These are phyloP conservation scores for Isichthys henryi DNA, from an alignment of 2,113 vertebrate species.

Conservation along the genomic window DNA sequence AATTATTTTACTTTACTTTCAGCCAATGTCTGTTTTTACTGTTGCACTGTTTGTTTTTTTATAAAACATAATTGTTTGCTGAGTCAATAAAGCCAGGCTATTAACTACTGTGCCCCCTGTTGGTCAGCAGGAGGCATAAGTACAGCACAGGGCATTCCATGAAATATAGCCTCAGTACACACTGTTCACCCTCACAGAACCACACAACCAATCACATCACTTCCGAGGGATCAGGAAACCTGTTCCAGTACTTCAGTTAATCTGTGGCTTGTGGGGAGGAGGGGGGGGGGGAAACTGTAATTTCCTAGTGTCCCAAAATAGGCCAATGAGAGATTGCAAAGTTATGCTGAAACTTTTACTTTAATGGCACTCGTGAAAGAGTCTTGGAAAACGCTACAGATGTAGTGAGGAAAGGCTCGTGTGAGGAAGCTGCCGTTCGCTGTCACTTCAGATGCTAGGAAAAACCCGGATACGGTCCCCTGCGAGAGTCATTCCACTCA, in stretches of 20 bases:
- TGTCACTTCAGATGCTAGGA: background rate
- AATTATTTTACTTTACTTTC: background rate
- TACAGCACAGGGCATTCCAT: background rate
- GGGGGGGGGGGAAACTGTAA: background rate
- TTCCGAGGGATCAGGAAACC: background rate
- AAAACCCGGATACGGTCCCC: background rate
- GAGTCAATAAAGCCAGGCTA: background rate
- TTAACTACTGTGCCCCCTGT: background rate
- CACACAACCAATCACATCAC: background rate
- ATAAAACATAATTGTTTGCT: background rate
- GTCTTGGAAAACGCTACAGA: background rate
- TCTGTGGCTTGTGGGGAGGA: background rate
- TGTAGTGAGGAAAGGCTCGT: background rate
- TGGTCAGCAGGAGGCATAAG: background rate
- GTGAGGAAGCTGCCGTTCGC: background rate
- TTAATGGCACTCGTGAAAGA: background rate
- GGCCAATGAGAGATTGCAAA: conserved; percentile 6
- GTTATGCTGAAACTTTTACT: background rate
- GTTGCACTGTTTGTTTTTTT: background rate
- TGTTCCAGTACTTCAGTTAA: conserved; percentile 4
- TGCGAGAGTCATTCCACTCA: background rate
- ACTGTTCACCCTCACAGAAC: background rate
- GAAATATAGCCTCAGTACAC: background rate
- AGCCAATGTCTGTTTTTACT: background rate
- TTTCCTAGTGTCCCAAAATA: conserved; percentile 5